Evolutionary conservation across 1,140 invertebrate genomes (phyloP), one percentile per base, ranked within the genome.

Genomic region (Drosophila suzukii): DNA sequence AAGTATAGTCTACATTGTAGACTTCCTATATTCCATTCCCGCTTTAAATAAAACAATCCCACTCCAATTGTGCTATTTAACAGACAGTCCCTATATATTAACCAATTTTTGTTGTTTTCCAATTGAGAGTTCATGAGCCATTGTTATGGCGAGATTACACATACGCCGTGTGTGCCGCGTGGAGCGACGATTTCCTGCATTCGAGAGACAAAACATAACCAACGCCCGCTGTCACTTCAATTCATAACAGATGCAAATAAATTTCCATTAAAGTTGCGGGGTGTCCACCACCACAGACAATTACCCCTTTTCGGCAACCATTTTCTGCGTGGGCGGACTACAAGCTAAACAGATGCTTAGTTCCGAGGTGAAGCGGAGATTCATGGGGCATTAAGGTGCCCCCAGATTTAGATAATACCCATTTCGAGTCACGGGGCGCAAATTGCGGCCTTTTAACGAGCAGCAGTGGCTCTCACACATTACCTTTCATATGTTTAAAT

Each of bases 161-260:
- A 88, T 86, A 82, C 82, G 83, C 70, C 70, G 49, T 63, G 75
- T 68, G 65, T 65, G 63, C 17, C 39, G 44, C 41, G 65, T 47
- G 66, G 65, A 71, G 67, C 54, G 24, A 58, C 72, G 66, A 68
- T 77, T 77, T 77, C 62, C 74, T 76, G 72, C 56, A 60, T 62
- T 50, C 51, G 61, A 47, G 49, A 68, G 57, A 66, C 50, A 72
- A 58, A 63, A 60, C 13, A 46, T 43, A 56, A 62, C 32, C 59
- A 85, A 89, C 83, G 76, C 83, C 79, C 66, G 84, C 83, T 80
- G 83, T 83, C 84, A 73, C 79, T 83, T 60, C 83, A 89, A 85
- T 78, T 85, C 83, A 86, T 78, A 84, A 58, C 71, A 88, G 84
- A 89, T 88, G 83, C 80, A 88, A 77, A 88, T 88, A 88, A 88